phyloP scores from a whole-genome alignment of 2,113 vertebrate genomes.

The Chunga burmeisteri region DNA sequence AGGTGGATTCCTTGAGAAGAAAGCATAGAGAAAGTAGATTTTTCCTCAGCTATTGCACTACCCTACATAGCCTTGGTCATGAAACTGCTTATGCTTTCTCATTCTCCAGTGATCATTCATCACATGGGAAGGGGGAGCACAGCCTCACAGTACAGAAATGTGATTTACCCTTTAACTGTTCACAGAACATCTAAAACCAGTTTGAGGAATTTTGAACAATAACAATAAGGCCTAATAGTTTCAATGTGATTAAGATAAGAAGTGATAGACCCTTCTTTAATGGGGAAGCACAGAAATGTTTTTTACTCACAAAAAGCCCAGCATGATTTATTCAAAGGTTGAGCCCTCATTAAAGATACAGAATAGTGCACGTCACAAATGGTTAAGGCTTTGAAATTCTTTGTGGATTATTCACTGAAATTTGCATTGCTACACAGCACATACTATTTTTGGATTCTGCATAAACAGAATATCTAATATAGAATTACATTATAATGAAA shows the following conservation, averaged over 20 bases:
- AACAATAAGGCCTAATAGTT: neutral
- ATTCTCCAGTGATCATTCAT: neutral
- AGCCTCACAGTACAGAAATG: neutral
- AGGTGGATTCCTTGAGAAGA: neutral
- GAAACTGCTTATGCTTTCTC: neutral
- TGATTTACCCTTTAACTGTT: neutral
- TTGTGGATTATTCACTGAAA: constrained; percentile 61
- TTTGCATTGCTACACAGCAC: constrained; percentile 45
- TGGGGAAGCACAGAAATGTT: neutral
- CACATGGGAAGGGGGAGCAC: neutral
- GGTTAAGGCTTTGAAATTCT: constrained; percentile 61
- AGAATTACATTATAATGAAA: constrained; percentile 73
- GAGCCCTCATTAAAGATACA: constrained; percentile 11
- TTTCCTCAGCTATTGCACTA: neutral
- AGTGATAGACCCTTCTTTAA: neutral
- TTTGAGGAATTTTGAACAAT: neutral
- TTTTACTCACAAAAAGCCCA: neutral
- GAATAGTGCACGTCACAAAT: constrained; percentile 21
- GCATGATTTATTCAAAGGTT: constrained; percentile 12
- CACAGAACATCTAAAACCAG: neutral
- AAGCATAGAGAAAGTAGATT: neutral
- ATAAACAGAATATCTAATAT: constrained; percentile 69
- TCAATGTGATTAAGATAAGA: neutral
- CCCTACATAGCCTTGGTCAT: neutral
- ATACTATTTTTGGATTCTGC: constrained; percentile 63